Evolutionary conservation across 2,797 vertebrate genomes (phyloP).

Genomic region (Malacoctenus gilli): DNA sequence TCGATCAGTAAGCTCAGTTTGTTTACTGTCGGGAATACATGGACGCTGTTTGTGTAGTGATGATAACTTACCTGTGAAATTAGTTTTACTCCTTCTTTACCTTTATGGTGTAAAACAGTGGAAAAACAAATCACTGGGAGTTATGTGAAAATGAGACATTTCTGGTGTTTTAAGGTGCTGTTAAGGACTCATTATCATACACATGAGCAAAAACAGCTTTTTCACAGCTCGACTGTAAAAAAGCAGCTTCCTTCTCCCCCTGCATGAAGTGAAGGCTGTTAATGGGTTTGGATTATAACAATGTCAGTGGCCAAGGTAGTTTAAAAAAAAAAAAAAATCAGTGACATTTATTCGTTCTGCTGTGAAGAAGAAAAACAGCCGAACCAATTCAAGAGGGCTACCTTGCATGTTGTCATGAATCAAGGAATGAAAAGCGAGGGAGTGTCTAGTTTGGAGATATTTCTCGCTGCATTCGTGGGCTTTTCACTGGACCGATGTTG

Average conservation of each 20-base stretch:
- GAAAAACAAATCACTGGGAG: not conserved
- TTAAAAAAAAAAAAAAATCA: not conserved
- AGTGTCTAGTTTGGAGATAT: not conserved
- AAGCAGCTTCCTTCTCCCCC: constrained; percentile 4
- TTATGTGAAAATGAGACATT: not conserved
- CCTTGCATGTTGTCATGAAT: not conserved
- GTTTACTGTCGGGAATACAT: too few species aligned
- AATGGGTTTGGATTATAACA: not conserved
- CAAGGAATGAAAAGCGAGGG: not conserved
- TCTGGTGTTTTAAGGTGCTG: not conserved
- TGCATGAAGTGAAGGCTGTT: constrained; percentile 14
- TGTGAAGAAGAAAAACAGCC: not conserved
- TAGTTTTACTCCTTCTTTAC: too few species aligned
- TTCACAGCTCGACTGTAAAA: constrained; percentile 6
- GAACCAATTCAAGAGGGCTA: not conserved
- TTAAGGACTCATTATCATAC: constrained; percentile 15
- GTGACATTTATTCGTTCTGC: not conserved
- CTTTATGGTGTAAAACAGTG: not conserved
- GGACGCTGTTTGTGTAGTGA: too few species aligned
- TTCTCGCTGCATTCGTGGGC: too few species aligned
- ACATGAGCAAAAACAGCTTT: constrained; percentile 11
- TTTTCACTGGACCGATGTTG: too few species aligned
- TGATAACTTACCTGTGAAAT: not conserved
- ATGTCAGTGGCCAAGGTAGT: not conserved
- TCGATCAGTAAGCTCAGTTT: not conserved